phyloP scores from a whole-genome alignment of 2,888 invertebrate genomes.

The Synergus umbraculus region DNA sequence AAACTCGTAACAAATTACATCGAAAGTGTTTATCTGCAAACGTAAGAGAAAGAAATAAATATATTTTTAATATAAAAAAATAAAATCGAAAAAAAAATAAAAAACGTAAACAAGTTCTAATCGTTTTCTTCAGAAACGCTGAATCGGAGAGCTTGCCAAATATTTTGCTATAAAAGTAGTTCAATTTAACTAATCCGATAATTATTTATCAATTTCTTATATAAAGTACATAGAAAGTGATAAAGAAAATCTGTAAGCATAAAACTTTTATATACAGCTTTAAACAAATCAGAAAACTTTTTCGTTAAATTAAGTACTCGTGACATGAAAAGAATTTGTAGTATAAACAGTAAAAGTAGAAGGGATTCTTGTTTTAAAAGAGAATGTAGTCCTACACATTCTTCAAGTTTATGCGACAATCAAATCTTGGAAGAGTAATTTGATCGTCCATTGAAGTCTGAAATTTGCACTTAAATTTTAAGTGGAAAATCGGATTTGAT shows the following conservation, averaged over 20 bases:
- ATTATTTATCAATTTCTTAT: too few relatives aligned
- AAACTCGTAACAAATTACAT: neutral
- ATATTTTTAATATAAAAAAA: too few relatives aligned
- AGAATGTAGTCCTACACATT: neutral
- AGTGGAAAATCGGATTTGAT: slow-evolving; percentile 1
- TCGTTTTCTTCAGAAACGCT: too few relatives aligned
- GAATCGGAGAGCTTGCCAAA: too few relatives aligned
- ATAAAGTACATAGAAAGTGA: too few relatives aligned
- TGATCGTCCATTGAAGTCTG: neutral
- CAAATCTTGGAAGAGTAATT: neutral
- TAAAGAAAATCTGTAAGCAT: too few relatives aligned
- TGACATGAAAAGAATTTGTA: neutral
- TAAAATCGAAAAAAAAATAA: too few relatives aligned
- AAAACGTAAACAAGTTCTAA: too few relatives aligned
- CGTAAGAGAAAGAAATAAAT: too few relatives aligned
- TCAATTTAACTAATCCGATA: too few relatives aligned
- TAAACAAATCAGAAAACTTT: neutral
- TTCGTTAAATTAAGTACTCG: neutral
- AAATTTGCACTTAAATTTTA: neutral
- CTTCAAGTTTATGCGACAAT: neutral
- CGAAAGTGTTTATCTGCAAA: neutral
- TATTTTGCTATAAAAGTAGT: too few relatives aligned
- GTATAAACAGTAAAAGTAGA: neutral
- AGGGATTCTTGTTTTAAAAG: neutral
- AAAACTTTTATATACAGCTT: too few relatives aligned